phyloP scores from a whole-genome alignment of 2,113 vertebrate species.

The Leuciscus idus region DNA sequence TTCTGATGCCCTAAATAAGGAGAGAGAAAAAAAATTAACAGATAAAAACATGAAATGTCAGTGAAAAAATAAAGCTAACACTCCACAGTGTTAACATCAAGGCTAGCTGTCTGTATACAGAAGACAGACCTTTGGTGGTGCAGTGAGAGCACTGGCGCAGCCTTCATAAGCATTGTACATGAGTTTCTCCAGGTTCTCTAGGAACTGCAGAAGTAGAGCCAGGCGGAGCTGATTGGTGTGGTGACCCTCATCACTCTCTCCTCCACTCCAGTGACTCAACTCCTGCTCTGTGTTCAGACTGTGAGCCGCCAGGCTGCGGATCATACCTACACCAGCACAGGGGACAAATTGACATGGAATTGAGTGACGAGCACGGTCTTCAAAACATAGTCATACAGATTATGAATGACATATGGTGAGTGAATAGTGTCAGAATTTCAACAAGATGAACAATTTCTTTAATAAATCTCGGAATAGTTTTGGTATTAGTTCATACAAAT shows the following conservation, averaged over 20 bases:
- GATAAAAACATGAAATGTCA: not conserved
- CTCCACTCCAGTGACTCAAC: conserved; percentile 90
- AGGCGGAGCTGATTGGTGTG: conserved; percentile 93
- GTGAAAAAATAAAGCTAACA: not conserved
- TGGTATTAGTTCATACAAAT: not conserved
- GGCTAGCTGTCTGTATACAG: not conserved
- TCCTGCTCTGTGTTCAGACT: conserved; percentile 94
- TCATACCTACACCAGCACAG: conserved; percentile 82
- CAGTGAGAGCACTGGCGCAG: conserved; percentile 93
- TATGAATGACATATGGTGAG: not conserved
- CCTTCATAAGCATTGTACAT: conserved; percentile 99
- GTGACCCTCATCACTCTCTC: conserved; percentile 92
- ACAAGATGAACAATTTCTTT: not conserved
- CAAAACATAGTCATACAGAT: not conserved
- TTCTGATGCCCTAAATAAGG: conserved; percentile 87
- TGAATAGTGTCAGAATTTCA: not conserved
- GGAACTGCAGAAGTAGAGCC: conserved; percentile 91
- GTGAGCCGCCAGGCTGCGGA: conserved; percentile 94
- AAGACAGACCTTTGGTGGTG: conserved; percentile 90
- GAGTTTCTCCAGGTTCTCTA: conserved; percentile 96
- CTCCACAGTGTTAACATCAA: not conserved
- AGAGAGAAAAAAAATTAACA: not conserved
- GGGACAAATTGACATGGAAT: not conserved
- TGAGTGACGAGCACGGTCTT: not conserved
- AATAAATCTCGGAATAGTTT: not conserved